Conservation (phyloP, 2,888 invertebrate genomes). For the Bombylius major region DNA sequence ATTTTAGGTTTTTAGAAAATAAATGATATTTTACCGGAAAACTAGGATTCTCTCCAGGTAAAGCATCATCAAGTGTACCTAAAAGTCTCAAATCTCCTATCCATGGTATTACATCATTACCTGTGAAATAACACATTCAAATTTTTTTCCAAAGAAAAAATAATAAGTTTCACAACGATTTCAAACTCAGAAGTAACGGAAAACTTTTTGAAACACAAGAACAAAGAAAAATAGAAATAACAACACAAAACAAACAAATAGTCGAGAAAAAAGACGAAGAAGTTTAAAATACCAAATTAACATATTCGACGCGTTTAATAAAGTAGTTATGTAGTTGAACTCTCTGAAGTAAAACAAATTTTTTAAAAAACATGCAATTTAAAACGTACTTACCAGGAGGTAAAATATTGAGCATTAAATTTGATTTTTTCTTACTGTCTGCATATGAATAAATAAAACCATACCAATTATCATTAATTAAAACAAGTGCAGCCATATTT, state of each 20-base stretch:
- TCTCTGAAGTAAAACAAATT: no score
- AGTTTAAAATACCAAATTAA: no score
- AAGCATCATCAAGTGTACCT: conserved; percentile 44
- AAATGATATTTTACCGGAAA: conserved; percentile 36
- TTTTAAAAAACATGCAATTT: no score
- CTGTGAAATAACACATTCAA: conserved; percentile 17
- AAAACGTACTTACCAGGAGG: conserved; percentile 49
- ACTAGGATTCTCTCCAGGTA: conserved; percentile 36
- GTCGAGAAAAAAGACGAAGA: no score
- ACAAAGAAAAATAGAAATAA: neutral
- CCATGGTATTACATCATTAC: conserved; percentile 71
- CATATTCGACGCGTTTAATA: no score
- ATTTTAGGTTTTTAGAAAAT: conserved; percentile 20
- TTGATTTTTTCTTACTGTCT: conserved; percentile 84
- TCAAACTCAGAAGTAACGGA: no score
- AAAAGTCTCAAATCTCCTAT: conserved; percentile 70
- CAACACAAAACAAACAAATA: neutral
- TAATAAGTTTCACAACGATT: no score
- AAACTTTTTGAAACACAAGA: no score
- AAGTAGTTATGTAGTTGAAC: no score
- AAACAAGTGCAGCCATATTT: conserved; percentile 80
- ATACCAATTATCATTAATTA: conserved; percentile 77
- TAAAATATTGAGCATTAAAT: conserved; percentile 77
- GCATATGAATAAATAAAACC: conserved; percentile 92
- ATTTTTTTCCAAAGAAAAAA: neutral